A percentile compares a stretch with the other conserved stretches of the same genome.
phyloP scores from a whole-genome alignment of 2,113 vertebrate genomes.

The Spea multiplicata region DNA sequence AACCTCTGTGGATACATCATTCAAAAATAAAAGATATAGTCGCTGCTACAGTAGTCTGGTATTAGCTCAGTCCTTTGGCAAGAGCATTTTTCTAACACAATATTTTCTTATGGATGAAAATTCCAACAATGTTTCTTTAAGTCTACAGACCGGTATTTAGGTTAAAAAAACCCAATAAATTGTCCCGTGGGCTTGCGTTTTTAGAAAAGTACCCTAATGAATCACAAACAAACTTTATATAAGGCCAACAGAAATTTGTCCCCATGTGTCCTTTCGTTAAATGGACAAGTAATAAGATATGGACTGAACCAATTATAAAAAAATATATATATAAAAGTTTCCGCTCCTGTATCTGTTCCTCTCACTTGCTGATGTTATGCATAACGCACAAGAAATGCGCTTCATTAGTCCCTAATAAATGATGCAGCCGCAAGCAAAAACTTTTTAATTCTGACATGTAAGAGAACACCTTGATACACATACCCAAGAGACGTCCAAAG shows the following conservation, averaged over 20 bases:
- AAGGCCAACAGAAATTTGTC: conserved; percentile 1
- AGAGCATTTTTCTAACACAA: conserved; percentile 27
- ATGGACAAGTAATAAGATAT: conserved; percentile 26
- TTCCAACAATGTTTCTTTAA: background rate
- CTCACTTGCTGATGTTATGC: conserved; percentile 23
- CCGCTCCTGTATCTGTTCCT: conserved; percentile 9
- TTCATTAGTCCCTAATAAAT: conserved; percentile 41
- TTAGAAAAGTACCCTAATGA: conserved; percentile 18
- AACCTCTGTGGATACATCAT: conserved; percentile 18
- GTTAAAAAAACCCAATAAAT: background rate
- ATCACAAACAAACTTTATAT: conserved; percentile 24
- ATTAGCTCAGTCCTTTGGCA: conserved; percentile 26
- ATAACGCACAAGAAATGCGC: conserved; percentile 22
- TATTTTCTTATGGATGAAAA: background rate
- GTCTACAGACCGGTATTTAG: background rate
- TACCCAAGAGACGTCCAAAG: conserved; percentile 27
- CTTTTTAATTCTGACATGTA: conserved; percentile 45
- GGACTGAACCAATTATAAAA: conserved; percentile 43
- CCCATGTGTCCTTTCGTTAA: conserved; percentile 13
- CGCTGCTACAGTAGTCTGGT: conserved; percentile 11
- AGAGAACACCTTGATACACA: conserved; percentile 39
- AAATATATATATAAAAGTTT: conserved; percentile 26
- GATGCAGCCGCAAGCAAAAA: conserved; percentile 44
- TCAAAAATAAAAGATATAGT: conserved; percentile 26
- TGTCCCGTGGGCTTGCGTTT: conserved; percentile 16